These are phyloP conservation scores for Orchesellides sinensis DNA, from an alignment of 2,888 invertebrate genomes.

Conservation along the genomic window DNA sequence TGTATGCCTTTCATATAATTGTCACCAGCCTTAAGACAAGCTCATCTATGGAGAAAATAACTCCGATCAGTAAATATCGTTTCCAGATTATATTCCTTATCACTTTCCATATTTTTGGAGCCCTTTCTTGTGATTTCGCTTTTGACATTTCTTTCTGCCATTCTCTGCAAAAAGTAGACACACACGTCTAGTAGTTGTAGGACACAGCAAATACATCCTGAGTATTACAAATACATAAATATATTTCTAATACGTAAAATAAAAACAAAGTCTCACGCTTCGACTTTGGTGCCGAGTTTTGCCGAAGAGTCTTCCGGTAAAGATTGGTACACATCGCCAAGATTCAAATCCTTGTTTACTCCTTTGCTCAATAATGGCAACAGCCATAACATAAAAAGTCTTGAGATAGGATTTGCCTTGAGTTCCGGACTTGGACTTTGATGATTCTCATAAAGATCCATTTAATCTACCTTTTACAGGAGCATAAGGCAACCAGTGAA, in stretches of 20 bases:
- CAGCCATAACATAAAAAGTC: conserved; percentile 80
- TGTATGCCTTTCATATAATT: neutral
- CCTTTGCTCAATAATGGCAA: conserved; percentile 87
- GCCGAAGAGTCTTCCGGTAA: conserved; percentile 84
- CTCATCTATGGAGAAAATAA: conserved; percentile 31
- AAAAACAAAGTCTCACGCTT: conserved; percentile 79
- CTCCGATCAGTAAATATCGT: neutral
- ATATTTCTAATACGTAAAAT: neutral
- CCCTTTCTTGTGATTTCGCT: too few relatives aligned
- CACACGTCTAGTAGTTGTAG: neutral
- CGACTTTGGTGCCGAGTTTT: conserved; percentile 82
- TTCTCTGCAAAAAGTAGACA: conserved; percentile 19
- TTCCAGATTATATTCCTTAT: conserved; percentile 10
- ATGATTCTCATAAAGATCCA: conserved; percentile 30
- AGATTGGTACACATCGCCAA: conserved; percentile 85
- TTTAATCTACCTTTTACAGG: too few relatives aligned
- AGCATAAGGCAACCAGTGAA: too few relatives aligned
- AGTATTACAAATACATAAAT: neutral
- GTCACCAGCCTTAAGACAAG: conserved; percentile 11
- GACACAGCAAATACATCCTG: neutral
- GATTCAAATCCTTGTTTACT: conserved; percentile 83
- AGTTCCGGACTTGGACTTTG: conserved; percentile 15
- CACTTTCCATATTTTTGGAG: conserved; percentile 37
- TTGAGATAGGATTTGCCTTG: conserved; percentile 46
- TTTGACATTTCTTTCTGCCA: conserved; percentile 44